Conservation (phyloP, 2,797 vertebrate genomes). For the Acanthiza pusilla region DNA sequence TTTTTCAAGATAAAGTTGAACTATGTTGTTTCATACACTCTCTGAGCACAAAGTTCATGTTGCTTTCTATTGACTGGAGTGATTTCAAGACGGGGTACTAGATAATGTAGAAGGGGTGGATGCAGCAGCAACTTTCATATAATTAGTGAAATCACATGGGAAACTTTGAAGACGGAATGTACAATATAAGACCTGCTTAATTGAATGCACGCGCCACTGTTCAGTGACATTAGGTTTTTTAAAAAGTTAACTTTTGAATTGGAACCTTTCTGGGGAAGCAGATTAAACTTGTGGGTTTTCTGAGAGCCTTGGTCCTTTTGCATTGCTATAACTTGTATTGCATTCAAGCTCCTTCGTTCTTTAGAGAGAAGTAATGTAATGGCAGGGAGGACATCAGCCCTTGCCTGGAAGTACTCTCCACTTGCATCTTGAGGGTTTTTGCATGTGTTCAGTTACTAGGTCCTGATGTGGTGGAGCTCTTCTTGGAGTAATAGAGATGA, state of each 20-base stretch:
- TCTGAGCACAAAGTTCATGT: not conserved
- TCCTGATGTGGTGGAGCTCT: not conserved
- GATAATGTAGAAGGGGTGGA: not conserved
- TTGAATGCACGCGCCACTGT: not conserved
- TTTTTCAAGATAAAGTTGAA: not conserved
- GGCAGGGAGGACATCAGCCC: not conserved
- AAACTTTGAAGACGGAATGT: not conserved
- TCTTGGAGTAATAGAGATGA: not conserved
- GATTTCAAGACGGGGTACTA: not conserved
- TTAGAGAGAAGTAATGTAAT: not conserved
- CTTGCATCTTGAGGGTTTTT: not conserved
- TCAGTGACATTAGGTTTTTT: not conserved
- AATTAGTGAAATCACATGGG: not conserved
- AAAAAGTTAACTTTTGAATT: not conserved
- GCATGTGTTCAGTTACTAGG: not conserved
- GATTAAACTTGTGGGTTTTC: not conserved
- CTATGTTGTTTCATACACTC: not conserved
- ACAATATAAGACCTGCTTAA: not conserved
- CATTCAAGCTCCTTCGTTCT: not conserved
- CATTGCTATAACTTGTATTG: accelerated
- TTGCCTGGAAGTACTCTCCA: not conserved
- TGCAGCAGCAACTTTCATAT: not conserved
- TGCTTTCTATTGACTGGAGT: not conserved
- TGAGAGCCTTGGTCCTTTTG: not conserved
- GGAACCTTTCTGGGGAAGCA: not conserved